Conservation (phyloP, 2,113 vertebrate species). For the Carettochelys insculpta region DNA sequence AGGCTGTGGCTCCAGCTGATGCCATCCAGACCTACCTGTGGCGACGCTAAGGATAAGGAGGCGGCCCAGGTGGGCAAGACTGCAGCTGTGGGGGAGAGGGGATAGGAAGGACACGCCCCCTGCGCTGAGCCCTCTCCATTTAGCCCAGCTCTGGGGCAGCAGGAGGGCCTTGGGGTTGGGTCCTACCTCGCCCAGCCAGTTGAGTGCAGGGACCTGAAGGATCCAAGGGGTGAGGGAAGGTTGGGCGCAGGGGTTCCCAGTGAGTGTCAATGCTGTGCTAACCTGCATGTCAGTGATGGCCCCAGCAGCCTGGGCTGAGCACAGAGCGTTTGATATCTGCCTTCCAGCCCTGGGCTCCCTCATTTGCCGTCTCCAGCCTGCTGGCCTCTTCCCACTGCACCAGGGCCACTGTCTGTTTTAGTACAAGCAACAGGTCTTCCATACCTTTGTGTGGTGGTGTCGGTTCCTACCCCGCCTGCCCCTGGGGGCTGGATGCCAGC, state of each 20-base stretch:
- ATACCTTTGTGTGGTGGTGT: fast-evolving
- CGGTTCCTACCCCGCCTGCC: not conserved
- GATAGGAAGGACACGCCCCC: not conserved
- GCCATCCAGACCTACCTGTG: slow-evolving; percentile 86
- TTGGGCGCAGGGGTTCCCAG: not conserved
- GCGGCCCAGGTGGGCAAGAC: not conserved
- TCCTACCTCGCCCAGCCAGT: not conserved
- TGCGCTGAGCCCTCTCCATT: too few species aligned
- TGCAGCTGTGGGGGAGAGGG: fast-evolving
- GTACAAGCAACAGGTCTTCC: slow-evolving; percentile 54
- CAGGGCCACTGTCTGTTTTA: not conserved
- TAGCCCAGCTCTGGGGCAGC: not conserved
- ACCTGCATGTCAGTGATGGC: not conserved
- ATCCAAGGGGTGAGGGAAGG: not conserved
- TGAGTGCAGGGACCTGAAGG: not conserved
- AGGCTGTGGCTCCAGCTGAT: slow-evolving; percentile 63
- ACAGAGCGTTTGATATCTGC: not conserved
- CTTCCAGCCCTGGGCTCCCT: not conserved
- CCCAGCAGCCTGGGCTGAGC: not conserved
- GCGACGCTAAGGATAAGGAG: slow-evolving; percentile 67
- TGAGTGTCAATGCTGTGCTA: too few species aligned
- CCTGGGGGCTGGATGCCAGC: slow-evolving; percentile 55
- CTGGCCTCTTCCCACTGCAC: not conserved
- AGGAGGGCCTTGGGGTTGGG: not conserved
- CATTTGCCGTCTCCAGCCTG: not conserved